Base-by-base conservation (phyloP, 2,888 invertebrate genomes). In the Aproaerema taeniolella region DNA sequence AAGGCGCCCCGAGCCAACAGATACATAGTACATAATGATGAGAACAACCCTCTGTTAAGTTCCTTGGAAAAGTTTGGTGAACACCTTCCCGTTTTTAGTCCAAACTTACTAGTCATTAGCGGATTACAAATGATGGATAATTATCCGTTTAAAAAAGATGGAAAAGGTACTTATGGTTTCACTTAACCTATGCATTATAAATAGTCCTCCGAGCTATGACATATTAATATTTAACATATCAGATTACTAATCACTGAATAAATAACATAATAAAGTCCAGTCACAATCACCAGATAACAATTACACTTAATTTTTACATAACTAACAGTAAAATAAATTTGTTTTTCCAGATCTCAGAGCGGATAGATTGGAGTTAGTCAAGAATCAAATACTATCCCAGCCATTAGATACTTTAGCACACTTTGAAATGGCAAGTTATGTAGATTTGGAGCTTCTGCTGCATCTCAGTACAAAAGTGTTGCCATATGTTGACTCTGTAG, bases 91-190 rank as follows among this genome's bases (percentile, higher is more conserved):
- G 62, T 67, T 5, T 94, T 91, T 57, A 82, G 88, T 31, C 93
- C 95, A 1, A 88, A 93, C 60, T 79, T 95, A 47, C 81, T 95
- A 51, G 93, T 95, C 46, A 88, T 95, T 38, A 93, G 95, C 58
- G 95, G 95, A 6, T 78, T 95, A 33, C 95, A 95, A 67, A 94
- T 95, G 93, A 93, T 95, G 94, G 95, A 95, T 60, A 94, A 93
- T 68, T 94, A 91, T 68, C 93, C 92, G 2, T 92, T 91, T 55
- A 76, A 83, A 50, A 90, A 90, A 88, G 71, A 69, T 54, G 71
- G 67, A 34, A 67, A 52, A 74, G 85, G 82, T 74, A 15, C 28
- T 32, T 33, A 13, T 17, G 12, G 32, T 20, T n/a, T n/a, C 3
- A 26, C n/a, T 26, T 9, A 20, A 6, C 20, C 6, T 26, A 26